Evolutionary conservation across 2,113 vertebrate genomes (phyloP).

Genomic region (Thermophis baileyi): DNA sequence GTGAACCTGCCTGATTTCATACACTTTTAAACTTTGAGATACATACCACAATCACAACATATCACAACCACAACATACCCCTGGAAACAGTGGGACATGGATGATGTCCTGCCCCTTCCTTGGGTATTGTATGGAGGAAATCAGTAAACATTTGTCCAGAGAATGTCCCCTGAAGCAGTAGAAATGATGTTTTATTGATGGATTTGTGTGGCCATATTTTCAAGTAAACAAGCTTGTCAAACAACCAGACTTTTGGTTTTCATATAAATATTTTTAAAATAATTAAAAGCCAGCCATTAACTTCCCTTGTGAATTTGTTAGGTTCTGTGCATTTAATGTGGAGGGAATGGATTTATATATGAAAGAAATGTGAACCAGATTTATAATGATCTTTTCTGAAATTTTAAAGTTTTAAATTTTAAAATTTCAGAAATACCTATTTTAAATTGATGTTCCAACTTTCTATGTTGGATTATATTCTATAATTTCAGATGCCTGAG

Average conservation of each 20-base stretch:
- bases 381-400: neutral
- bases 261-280: neutral
- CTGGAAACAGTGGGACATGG: neutral
- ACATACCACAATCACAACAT: neutral
- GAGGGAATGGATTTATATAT: neutral
- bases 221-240: neutral
- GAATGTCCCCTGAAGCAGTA: neutral
- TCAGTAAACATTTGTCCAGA: neutral
- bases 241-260: neutral
- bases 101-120: neutral
- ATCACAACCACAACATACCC: neutral
- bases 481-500: neutral
- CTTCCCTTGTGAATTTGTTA: neutral
- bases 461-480: neutral
- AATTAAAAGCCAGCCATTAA: neutral
- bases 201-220: neutral
- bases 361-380: neutral
- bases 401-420: neutral
- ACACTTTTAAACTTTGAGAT: neutral
- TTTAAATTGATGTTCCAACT: neutral
- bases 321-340: neutral
- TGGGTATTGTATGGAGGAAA: neutral
- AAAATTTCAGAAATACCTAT: neutral
- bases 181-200: neutral
- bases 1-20: neutral